Evolutionary conservation across 2,888 invertebrate genomes (phyloP).

Genomic region (Cheilosia variabilis): DNA sequence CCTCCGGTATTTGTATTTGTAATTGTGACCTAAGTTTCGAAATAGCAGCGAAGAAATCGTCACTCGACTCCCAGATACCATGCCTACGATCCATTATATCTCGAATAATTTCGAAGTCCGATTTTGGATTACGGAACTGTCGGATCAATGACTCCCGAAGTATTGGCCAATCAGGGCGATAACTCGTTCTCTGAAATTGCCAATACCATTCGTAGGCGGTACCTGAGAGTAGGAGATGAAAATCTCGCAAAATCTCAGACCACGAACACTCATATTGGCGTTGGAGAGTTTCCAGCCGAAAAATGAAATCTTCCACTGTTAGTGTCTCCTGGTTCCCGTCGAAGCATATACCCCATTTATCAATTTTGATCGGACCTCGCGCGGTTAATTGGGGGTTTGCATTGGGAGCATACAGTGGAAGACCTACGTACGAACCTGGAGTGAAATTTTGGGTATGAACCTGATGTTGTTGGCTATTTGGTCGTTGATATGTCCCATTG

Average conservation of each 20-base stretch:
- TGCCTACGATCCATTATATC: slow-evolving; percentile 14
- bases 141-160: not conserved
- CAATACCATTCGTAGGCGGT: slow-evolving; percentile 10
- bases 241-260: slow-evolving; percentile 22
- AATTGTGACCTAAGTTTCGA: slow-evolving; percentile 6
- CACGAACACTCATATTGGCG: not conserved
- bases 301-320: not conserved
- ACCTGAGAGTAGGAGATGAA: not conserved
- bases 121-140: slow-evolving; percentile 8
- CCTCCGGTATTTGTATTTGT: not conserved
- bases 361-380: not conserved
- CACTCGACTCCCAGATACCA: slow-evolving; percentile 14
- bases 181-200: slow-evolving; percentile 5
- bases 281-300: not conserved
- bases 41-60: not conserved
- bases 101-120: slow-evolving; percentile 9
- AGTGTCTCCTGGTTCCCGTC: not conserved
- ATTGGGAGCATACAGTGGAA: no score
- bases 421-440: no score
- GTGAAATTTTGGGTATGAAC: no score
- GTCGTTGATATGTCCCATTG: no score
- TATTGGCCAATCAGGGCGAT: slow-evolving; percentile 9
- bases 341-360: slow-evolving; percentile 11
- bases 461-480: no score
- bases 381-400: no score